Evolutionary conservation across 2,113 vertebrate species (phyloP).

Genomic region (Eonycteris spelaea): DNA sequence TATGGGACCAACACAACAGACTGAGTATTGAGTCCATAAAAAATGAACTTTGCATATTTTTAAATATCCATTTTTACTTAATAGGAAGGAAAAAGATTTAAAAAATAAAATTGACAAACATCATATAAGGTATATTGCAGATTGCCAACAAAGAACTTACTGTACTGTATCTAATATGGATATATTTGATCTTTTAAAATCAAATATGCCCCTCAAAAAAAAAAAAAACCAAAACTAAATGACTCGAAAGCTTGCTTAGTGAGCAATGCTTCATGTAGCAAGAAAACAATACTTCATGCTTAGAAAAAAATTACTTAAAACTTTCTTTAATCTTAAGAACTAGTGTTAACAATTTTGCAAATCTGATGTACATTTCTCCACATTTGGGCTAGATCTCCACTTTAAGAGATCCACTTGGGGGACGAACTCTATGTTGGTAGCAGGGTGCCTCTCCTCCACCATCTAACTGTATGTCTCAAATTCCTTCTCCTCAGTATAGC

Average conservation of each 20-base stretch:
- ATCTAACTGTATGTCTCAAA: background rate
- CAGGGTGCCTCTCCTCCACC: background rate
- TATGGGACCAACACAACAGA: conserved; percentile 8
- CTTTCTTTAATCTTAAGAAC: background rate
- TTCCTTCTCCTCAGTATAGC: background rate
- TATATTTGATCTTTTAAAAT: conserved; percentile 23
- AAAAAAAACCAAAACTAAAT: background rate
- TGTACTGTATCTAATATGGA: background rate
- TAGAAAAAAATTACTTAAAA: conserved; percentile 10
- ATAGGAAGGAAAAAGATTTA: background rate
- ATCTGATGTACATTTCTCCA: background rate
- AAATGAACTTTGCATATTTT: conserved; percentile 28
- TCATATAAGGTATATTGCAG: background rate
- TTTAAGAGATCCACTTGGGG: background rate
- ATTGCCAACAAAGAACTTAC: background rate
- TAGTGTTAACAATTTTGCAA: background rate
- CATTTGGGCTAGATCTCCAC: background rate
- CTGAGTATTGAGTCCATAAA: background rate
- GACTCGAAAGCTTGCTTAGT: background rate
- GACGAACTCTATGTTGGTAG: background rate
- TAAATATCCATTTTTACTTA: background rate
- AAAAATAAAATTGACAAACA: background rate
- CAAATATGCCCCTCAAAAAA: background rate
- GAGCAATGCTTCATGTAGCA: background rate
- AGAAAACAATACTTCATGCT: background rate